Percentiles rank a stretch among this genome's conserved stretches.
Conservation (phyloP, 2,113 vertebrate species). For the Falco punctatus region DNA sequence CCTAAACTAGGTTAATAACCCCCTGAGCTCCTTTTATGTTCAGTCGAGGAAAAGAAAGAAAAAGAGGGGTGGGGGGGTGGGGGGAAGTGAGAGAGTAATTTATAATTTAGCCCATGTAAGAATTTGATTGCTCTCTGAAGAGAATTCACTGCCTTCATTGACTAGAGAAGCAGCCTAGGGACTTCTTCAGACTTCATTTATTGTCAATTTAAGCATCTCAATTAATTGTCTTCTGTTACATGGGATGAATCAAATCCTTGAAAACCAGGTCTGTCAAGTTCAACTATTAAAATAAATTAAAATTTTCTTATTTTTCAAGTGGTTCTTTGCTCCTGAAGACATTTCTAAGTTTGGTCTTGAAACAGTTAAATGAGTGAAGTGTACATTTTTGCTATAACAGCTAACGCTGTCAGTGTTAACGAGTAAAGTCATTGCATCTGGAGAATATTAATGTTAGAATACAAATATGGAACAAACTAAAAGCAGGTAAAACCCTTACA, state of each 20-base stretch:
- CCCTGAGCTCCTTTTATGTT: not conserved
- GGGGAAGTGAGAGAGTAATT: too few species aligned
- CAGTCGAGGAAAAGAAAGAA: not conserved
- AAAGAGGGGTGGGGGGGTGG: too few species aligned
- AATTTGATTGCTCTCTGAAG: not conserved
- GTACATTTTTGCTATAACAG: not conserved
- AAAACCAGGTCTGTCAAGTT: not conserved
- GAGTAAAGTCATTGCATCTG: not conserved
- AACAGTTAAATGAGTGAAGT: not conserved
- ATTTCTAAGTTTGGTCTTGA: not conserved
- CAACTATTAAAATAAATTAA: not conserved
- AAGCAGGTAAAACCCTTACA: fast-evolving
- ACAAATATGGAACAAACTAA: not conserved
- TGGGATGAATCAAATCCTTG: not conserved
- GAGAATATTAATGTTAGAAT: not conserved
- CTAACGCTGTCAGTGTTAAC: not conserved
- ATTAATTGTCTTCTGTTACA: not conserved
- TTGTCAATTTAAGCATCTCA: not conserved
- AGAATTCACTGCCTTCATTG: not conserved
- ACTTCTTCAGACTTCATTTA: not conserved
- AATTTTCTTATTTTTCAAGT: not conserved
- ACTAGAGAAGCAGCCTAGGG: not conserved
- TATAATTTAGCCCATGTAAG: not conserved
- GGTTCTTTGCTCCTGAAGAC: not conserved
- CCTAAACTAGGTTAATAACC: not conserved